Evolutionary conservation across 2,888 invertebrate species (phyloP), one percentile per base, ranked within the genome.

Genomic region (Adineta ricciae): DNA sequence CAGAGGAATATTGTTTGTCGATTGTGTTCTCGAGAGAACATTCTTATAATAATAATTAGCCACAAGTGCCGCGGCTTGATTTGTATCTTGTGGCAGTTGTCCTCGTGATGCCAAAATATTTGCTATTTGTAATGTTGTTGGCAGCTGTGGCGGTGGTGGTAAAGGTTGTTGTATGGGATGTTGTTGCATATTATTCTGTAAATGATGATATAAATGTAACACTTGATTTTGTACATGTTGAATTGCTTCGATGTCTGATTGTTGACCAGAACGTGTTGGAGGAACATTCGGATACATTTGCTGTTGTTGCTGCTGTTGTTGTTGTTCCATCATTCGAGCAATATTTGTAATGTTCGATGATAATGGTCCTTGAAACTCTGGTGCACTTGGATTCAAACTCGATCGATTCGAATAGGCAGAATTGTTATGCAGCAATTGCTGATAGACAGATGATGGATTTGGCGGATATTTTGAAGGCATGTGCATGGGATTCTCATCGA

Each of bases 211-310:
- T n/a, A 78, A 78, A 78, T 64, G 64, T 64, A 64, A 64, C 32
- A 64, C 64, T 64, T 64, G 64, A 64, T 78, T 78, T 78, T 78
- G 78, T 78, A 78, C 38, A 41, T 78, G 78, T n/a, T 78, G 78
- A 21, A 78, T 78, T 41, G 78, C 78, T 41, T 38, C 78, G 41
- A 41, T 78, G n/a, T 41, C 41, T 1, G 38, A 21, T 78, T 41
- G 78, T 38, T 78, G 78, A n/a, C 24, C 11, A 24, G 41, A 11
- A 78, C 38, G 78, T 41, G 41, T 9, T 24, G 78, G 41, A 36
- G 78, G 24, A 41, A 21, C n/a, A 41, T 38, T 38, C 41, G 78
- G 21, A n/a, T 41, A 38, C 11, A 41, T 21, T 21, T 52, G 52
- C 21, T 52, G 52, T 56, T 41, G 41, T n/a, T 41, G 73, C 11